Base-by-base conservation (phyloP, 2,113 vertebrate species). In the Alexandromys fortis region DNA sequence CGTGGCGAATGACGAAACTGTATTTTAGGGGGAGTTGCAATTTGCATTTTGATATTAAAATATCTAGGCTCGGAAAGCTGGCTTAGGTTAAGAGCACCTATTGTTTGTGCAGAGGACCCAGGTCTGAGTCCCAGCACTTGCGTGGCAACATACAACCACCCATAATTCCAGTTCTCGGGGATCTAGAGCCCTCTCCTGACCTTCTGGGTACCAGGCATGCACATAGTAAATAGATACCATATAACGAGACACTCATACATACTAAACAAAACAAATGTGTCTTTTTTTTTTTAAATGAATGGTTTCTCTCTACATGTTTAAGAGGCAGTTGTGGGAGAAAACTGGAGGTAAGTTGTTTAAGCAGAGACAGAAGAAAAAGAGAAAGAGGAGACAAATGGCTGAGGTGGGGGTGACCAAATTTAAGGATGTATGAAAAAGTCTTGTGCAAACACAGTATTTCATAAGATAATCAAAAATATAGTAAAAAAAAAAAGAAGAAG, bases 41-140 rank as follows among this genome's bases (percentile, higher is more conserved):
- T 78, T 91, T 93, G 13, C 1, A 45, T 77, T 86, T 95, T 77
- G 13, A 90, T 95, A 86, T 52, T 49, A 86, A 95, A 68, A 49
- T 61, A 58, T 12, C 78, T 58, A 35, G 52, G 79, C 21, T 21
- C 35, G 17, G 30, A 55, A 6, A 52, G 77, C 35, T 12, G 47
- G 47, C 35, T 81, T 7, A 58, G 35, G 52, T 22, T 24, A 58
- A 61, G 52, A 52, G 11, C 21, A 82, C 11, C 21, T 42, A 38
- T 38, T 61, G 35, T 26, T 26, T 35, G n/a, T 58, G 79, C 35
- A 38, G 6, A 58, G 79, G 3, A 81, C 35, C 35, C 79, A 61
- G 52, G 35, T 82, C 38, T 58, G 79, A 8, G 35, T 26, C 2
- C 11, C 78, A n/a, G 52, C 33, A n/a, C 52, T 7, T 5, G 7